Evolutionary conservation across 2,113 vertebrate species (phyloP).

Genomic region (Globicephala melas): DNA sequence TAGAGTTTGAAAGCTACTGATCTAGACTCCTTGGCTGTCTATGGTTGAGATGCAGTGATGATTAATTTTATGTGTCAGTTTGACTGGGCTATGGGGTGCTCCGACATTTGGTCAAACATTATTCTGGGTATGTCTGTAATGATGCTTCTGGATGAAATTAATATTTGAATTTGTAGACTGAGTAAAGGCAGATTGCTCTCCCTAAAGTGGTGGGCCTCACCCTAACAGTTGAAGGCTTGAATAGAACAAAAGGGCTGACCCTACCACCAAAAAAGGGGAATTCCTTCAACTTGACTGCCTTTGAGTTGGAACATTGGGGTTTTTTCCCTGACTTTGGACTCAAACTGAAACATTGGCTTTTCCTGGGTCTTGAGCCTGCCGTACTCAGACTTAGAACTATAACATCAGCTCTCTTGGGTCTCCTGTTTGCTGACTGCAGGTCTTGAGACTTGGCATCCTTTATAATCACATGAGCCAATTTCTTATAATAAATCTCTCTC

Average conservation of each 20-base stretch:
- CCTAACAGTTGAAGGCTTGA: neutral
- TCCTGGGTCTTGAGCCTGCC: too few relatives aligned
- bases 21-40: neutral
- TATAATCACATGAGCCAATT: neutral
- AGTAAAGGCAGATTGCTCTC: too few relatives aligned
- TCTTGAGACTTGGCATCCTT: neutral
- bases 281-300: neutral
- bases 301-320: neutral
- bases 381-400: neutral
- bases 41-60: neutral
- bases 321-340: too few relatives aligned
- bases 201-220: too few relatives aligned
- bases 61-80: slow-evolving; percentile 30
- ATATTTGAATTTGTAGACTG: too few relatives aligned
- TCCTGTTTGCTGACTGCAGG: neutral
- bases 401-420: neutral
- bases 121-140: too few relatives aligned
- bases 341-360: too few relatives aligned
- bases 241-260: neutral
- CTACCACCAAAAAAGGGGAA: neutral
- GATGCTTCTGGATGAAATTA: too few relatives aligned
- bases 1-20: neutral
- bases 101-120: neutral
- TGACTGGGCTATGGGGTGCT: neutral
- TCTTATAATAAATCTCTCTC: neutral